Percentiles rank a stretch among this genome's conserved stretches.
phyloP scores from a whole-genome alignment of 2,888 invertebrate species.

The Candidula unifasciata region DNA sequence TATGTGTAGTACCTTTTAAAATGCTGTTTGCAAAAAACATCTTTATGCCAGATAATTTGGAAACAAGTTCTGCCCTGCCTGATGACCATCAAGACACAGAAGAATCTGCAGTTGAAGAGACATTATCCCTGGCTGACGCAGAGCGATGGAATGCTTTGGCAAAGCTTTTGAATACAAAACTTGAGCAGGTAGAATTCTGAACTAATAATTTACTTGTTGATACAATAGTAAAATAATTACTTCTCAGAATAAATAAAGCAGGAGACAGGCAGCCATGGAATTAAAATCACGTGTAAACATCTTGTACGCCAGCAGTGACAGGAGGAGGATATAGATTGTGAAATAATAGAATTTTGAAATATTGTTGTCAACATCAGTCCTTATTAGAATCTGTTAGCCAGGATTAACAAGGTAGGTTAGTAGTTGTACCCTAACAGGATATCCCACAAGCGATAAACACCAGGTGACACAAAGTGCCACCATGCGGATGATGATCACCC shows the following conservation, averaged over 20 bases:
- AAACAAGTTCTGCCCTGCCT: background rate
- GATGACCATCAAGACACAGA: background rate
- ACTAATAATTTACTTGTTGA: background rate
- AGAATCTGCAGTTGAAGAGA: conserved; percentile 2
- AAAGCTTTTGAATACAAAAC: conserved; percentile 38
- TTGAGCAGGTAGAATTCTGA: background rate
- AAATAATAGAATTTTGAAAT: too few species aligned
- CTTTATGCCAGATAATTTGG: background rate
- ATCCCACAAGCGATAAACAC: too few species aligned
- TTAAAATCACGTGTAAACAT: background rate
- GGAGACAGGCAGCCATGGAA: too few species aligned
- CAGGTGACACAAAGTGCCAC: too few species aligned
- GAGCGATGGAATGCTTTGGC: conserved; percentile 41
- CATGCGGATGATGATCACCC: too few species aligned
- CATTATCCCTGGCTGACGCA: conserved; percentile 18
- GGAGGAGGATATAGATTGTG: background rate
- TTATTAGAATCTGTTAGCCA: too few species aligned
- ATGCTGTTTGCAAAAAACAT: background rate
- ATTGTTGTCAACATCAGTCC: too few species aligned
- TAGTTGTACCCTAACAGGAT: too few species aligned
- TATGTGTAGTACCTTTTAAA: too few species aligned
- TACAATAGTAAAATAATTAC: too few species aligned
- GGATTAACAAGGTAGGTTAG: too few species aligned
- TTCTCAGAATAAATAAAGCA: too few species aligned
- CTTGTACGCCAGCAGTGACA: background rate